These are phyloP conservation scores for Eurosta solidaginis DNA, from an alignment of 1,140 invertebrate species.

Conservation along the genomic window DNA sequence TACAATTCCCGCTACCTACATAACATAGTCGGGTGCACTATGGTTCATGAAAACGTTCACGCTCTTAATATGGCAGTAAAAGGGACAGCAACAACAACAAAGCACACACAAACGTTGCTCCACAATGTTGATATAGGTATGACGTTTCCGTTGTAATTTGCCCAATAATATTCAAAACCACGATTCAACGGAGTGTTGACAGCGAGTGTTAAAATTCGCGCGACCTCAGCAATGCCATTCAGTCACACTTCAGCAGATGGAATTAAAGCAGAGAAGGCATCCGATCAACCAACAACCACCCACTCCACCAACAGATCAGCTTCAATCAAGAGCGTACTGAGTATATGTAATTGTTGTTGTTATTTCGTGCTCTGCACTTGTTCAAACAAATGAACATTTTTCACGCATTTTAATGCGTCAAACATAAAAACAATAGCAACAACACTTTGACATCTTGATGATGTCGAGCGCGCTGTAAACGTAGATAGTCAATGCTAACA, in stretches of 20 bases:
- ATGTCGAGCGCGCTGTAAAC: background rate
- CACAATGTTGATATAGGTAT: background rate
- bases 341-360: background rate
- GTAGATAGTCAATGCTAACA: too few species aligned
- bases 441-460: background rate
- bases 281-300: background rate
- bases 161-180: constrained; percentile 30
- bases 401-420: constrained; percentile 31
- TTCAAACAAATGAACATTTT: constrained; percentile 32
- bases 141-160: background rate
- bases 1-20: background rate
- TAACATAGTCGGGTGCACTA: background rate
- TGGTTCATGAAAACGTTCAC: constrained; percentile 9
- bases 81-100: background rate
- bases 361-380: constrained; percentile 26
- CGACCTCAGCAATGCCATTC: background rate
- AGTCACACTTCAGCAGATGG: background rate
- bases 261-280: background rate
- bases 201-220: constrained; percentile 33
- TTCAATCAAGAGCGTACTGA: background rate
- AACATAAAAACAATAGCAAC: background rate
- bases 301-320: background rate
- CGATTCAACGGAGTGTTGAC: background rate
- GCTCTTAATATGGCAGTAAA: background rate
- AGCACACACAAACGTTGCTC: too few species aligned